Percentiles rank a stretch among this genome's conserved stretches.
phyloP scores from a whole-genome alignment of 2,888 invertebrate genomes.

The Omphaloscelis lunosa region DNA sequence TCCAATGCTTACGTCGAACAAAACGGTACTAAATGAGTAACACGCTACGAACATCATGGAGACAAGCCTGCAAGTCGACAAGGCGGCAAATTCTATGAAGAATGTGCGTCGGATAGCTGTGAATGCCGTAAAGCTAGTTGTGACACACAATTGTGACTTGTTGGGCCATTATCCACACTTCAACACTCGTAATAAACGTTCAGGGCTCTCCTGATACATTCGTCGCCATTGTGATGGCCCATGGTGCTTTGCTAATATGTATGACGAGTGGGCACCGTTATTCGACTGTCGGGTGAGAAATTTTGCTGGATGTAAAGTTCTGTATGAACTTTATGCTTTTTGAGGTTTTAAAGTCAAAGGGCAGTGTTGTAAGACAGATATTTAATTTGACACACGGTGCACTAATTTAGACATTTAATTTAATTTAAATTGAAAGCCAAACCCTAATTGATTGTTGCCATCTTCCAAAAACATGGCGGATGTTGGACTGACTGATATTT shows the following conservation, averaged over 20 bases:
- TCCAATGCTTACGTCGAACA: background rate
- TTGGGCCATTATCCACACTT: conserved; percentile 60
- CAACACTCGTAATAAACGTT: conserved; percentile 56
- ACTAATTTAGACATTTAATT: too few relatives aligned
- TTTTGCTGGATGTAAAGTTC: conserved; percentile 57
- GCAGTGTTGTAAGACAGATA: conserved; percentile 24
- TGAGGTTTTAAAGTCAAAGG: conserved; percentile 28
- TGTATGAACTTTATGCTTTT: conserved; percentile 10
- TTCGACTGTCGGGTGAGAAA: conserved; percentile 64
- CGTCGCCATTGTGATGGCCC: conserved; percentile 55
- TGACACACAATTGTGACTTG: conserved; percentile 59
- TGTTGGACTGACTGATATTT: background rate
- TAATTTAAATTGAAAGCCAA: background rate
- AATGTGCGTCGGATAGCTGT: conserved; percentile 52
- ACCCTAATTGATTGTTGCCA: too few relatives aligned
- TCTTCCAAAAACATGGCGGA: background rate
- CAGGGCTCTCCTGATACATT: conserved; percentile 54
- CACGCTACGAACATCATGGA: conserved; percentile 7
- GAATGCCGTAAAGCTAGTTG: conserved; percentile 49
- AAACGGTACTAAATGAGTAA: conserved; percentile 35
- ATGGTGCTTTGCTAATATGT: conserved; percentile 67
- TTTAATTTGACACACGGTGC: conserved; percentile 19
- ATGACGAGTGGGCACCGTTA: conserved; percentile 67
- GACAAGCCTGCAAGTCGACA: conserved; percentile 24
- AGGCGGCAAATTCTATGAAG: conserved; percentile 54